These are phyloP conservation scores for Halichoeres trimaculatus DNA, from an alignment of 2,113 vertebrate species.

Conservation along the genomic window DNA sequence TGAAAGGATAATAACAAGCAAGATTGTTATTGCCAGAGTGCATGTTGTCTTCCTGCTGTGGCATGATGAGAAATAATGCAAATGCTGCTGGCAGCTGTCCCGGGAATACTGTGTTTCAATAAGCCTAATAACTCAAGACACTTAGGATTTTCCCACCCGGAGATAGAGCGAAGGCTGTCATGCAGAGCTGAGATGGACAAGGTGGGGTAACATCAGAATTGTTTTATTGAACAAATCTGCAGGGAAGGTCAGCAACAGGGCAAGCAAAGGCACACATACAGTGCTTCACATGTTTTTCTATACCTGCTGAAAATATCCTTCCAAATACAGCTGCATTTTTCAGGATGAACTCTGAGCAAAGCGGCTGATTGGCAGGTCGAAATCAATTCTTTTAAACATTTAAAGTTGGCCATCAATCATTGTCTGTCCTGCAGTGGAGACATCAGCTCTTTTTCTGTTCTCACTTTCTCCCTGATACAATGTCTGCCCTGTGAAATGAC, in stretches of 20 bases:
- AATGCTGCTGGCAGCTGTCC: slow-evolving; percentile 47
- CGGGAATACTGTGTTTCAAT: slow-evolving; percentile 36
- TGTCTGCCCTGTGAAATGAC: neutral
- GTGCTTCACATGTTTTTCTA: slow-evolving; percentile 17
- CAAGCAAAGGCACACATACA: slow-evolving; percentile 13
- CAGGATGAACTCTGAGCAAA: slow-evolving; percentile 29
- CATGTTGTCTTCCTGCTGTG: slow-evolving; percentile 52
- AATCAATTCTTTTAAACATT: slow-evolving; percentile 62
- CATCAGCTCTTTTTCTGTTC: slow-evolving; percentile 2
- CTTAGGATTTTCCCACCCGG: slow-evolving; percentile 9
- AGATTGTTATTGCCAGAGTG: slow-evolving; percentile 43
- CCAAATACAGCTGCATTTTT: slow-evolving; percentile 6
- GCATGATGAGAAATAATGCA: slow-evolving; percentile 65
- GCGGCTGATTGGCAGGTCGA: slow-evolving; percentile 73
- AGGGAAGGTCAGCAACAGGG: slow-evolving; percentile 39
- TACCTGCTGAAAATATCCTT: slow-evolving; percentile 29
- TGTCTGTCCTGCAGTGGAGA: slow-evolving; percentile 37
- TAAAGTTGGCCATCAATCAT: slow-evolving; percentile 67
- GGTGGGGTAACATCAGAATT: slow-evolving; percentile 20
- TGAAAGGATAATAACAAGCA: slow-evolving; percentile 51
- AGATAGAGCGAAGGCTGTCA: slow-evolving; percentile 21
- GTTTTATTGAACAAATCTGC: slow-evolving; percentile 48
- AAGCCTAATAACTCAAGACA: slow-evolving; percentile 36
- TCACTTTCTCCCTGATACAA: neutral
- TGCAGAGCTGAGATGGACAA: slow-evolving; percentile 14